Percentiles rank a stretch among this genome's conserved stretches.
phyloP scores from a whole-genome alignment of 2,888 invertebrate species.

The Drosophila maculinotata region DNA sequence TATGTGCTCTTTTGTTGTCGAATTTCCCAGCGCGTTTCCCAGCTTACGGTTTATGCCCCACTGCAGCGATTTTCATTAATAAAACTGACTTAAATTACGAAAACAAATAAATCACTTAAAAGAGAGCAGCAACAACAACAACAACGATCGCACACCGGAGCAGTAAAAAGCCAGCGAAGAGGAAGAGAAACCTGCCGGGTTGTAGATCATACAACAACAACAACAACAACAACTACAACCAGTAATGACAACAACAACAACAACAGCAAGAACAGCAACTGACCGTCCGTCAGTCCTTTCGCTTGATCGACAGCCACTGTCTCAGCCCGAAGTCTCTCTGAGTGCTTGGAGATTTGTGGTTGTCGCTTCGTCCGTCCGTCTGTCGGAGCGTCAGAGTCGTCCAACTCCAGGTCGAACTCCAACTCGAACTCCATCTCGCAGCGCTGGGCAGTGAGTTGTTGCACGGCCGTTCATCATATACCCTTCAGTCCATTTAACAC shows the following conservation, averaged over 20 bases:
- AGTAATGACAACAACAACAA: conserved; percentile 11
- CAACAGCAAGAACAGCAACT: conserved; percentile 11
- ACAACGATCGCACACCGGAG: conserved; percentile 25
- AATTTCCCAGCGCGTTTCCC: conserved; percentile 42
- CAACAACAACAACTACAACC: conserved; percentile 18
- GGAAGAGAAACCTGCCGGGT: conserved; percentile 55
- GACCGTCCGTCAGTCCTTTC: conserved; percentile 26
- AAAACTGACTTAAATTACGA: conserved; percentile 69
- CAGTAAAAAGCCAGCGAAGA: conserved; percentile 41
- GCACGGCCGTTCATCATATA: conserved; percentile 83
- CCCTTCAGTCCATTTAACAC: conserved; percentile 86
- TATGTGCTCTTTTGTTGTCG: not conserved
- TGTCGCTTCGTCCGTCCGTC: conserved; percentile 16
- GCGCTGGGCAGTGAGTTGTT: conserved; percentile 42
- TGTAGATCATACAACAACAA: conserved; percentile 41
- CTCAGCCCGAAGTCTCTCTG: conserved; percentile 37
- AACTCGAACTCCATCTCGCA: conserved; percentile 5
- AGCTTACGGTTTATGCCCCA: conserved; percentile 12
- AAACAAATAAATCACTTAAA: conserved; percentile 72
- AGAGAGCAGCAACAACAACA: conserved; percentile 12
- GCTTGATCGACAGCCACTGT: conserved; percentile 52
- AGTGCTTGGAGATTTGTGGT: conserved; percentile 51
- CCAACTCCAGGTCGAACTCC: conserved; percentile 13
- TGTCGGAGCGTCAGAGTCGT: conserved; percentile 6
- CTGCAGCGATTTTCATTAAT: conserved; percentile 79